A percentile compares a stretch with the other conserved stretches of the same genome.
These are phyloP conservation scores for Habropoda laboriosa DNA, from an alignment of 1,140 invertebrate species.

Conservation along the genomic window DNA sequence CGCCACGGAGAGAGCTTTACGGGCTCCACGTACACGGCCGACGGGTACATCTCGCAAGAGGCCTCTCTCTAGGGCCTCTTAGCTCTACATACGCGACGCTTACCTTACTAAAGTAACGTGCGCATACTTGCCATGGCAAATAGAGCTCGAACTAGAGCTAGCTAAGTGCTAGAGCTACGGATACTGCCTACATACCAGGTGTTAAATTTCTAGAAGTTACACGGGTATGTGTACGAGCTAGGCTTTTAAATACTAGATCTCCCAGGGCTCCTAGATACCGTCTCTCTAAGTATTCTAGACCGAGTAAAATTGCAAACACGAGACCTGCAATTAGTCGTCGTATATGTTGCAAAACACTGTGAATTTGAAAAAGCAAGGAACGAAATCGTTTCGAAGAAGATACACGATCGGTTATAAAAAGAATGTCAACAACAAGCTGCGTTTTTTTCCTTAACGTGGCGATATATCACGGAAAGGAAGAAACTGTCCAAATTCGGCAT, in stretches of 20 bases:
- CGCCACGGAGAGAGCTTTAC: slow-evolving; percentile 38
- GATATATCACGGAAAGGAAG: background rate
- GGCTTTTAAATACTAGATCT: too few species aligned
- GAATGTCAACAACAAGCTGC: background rate
- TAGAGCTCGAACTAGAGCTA: background rate
- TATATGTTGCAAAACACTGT: too few species aligned
- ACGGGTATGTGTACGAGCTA: too few species aligned
- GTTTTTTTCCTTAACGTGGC: too few species aligned
- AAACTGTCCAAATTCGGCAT: background rate
- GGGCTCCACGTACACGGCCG: background rate
- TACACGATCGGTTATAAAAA: background rate
- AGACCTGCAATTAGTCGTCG: too few species aligned
- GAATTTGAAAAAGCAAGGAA: too few species aligned
- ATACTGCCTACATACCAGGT: too few species aligned
- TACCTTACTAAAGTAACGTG: background rate
- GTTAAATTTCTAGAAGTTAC: background rate
- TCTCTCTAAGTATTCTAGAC: too few species aligned
- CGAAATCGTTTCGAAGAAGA: background rate
- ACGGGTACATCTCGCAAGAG: background rate
- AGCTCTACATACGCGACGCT: background rate
- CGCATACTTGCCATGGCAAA: background rate
- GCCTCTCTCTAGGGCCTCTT: background rate
- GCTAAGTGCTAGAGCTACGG: too few species aligned
- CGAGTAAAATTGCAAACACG: too few species aligned
- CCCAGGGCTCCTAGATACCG: background rate